A percentile compares a stretch with the other conserved stretches of the same genome.
phyloP scores from a whole-genome alignment of 2,797 vertebrate genomes.

The Manis javanica region DNA sequence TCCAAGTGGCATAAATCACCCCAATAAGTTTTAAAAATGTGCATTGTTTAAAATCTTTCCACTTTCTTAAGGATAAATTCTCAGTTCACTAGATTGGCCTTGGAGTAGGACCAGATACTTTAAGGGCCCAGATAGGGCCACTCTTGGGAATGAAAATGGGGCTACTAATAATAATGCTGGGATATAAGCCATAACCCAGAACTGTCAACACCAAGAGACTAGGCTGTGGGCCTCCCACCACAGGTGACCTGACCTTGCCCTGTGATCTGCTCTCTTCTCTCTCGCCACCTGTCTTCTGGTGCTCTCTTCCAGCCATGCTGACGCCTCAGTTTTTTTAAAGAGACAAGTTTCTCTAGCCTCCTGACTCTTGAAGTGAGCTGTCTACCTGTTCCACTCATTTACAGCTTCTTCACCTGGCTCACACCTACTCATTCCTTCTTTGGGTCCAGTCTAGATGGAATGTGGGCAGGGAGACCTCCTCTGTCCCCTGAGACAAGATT shows the following conservation, averaged over 20 bases:
- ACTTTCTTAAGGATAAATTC: neutral
- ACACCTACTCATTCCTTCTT: neutral
- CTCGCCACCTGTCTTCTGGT: no score
- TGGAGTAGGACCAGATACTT: neutral
- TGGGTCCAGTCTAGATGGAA: neutral
- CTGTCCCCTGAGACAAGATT: neutral
- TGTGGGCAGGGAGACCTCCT: neutral
- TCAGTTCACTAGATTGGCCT: neutral
- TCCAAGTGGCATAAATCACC: neutral
- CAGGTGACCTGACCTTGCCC: no score
- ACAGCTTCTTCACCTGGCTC: neutral
- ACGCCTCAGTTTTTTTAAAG: neutral
- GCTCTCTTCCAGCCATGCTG: neutral
- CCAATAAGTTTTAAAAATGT: neutral
- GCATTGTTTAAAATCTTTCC: neutral
- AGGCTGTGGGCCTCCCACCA: neutral
- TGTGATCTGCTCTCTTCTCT: neutral
- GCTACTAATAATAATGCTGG: neutral
- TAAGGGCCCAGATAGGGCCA: neutral
- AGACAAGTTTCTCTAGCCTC: neutral
- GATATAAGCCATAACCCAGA: neutral
- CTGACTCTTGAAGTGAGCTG: rapidly evolving
- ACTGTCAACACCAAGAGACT: neutral
- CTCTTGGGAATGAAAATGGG: neutral
- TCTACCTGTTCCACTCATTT: neutral